Conservation (phyloP, 2,113 vertebrate species). For the Suncus etruscus region DNA sequence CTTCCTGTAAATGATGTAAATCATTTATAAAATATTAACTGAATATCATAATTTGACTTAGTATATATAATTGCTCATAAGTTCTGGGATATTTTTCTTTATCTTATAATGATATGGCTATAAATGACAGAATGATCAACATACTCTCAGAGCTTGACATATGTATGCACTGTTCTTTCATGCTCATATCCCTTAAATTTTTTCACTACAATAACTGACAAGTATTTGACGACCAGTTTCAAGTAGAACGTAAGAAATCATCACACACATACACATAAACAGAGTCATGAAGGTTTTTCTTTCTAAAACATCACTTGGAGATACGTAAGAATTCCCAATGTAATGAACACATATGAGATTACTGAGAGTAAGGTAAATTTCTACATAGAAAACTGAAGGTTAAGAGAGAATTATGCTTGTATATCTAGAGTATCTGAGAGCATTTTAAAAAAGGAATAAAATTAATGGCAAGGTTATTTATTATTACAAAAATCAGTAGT, state of each 20-base stretch:
- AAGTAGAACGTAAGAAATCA: conserved; percentile 36
- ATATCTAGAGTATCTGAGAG: neutral
- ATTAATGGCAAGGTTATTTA: conserved; percentile 1
- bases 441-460: conserved; percentile 51
- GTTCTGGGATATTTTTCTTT: neutral
- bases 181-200: conserved; percentile 6
- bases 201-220: conserved; percentile 20
- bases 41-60: conserved; percentile 1
- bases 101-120: neutral
- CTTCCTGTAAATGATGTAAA: neutral
- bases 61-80: neutral
- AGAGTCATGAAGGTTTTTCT: neutral
- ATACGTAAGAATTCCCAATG: neutral
- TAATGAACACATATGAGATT: neutral
- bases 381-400: neutral
- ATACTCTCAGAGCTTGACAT: neutral
- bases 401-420: neutral
- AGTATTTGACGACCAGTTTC: conserved; percentile 2
- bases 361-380: neutral
- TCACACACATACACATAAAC: neutral
- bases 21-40: conserved; percentile 19
- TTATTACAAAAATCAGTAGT: neutral
- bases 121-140: conserved; percentile 24
- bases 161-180: neutral
- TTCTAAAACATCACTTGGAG: neutral